Percentiles rank a stretch among this genome's conserved stretches.
Evolutionary conservation across 2,113 vertebrate species (phyloP).

Genomic region (Notothenia rossii): DNA sequence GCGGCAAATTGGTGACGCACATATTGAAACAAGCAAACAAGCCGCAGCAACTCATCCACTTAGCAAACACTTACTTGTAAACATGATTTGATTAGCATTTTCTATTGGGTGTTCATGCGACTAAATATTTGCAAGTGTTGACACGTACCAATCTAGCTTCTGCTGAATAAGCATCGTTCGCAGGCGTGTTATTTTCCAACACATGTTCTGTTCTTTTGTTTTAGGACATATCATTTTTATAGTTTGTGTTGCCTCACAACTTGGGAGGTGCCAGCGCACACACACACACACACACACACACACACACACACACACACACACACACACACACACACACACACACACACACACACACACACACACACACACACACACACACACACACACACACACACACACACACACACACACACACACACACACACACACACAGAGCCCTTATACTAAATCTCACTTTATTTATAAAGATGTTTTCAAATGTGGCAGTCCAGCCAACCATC

Average conservation of each 20-base stretch:
- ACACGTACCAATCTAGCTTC: constrained; percentile 15
- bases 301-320: too few species aligned
- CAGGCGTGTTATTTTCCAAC: neutral
- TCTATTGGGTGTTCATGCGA: constrained; percentile 33
- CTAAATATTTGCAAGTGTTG: constrained; percentile 59
- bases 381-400: too few species aligned
- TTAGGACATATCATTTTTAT: neutral
- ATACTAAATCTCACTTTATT: too few species aligned
- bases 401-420: too few species aligned
- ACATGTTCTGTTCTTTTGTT: constrained; percentile 1
- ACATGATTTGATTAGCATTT: constrained; percentile 65
- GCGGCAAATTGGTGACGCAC: constrained; percentile 52
- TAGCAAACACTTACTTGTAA: constrained; percentile 68
- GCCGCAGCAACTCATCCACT: constrained; percentile 49
- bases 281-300: neutral
- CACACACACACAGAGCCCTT: too few species aligned
- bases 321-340: too few species aligned
- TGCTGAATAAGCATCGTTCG: constrained; percentile 45
- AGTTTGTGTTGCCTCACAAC: constrained; percentile 21
- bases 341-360: too few species aligned
- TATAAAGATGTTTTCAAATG: constrained; percentile 8
- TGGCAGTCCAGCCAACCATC: constrained; percentile 55
- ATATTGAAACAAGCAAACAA: constrained; percentile 53
- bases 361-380: too few species aligned
- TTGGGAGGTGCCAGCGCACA: constrained; percentile 5